These are phyloP conservation scores for Drosophila saltans DNA, from an alignment of 1,140 invertebrate species.

Conservation along the genomic window DNA sequence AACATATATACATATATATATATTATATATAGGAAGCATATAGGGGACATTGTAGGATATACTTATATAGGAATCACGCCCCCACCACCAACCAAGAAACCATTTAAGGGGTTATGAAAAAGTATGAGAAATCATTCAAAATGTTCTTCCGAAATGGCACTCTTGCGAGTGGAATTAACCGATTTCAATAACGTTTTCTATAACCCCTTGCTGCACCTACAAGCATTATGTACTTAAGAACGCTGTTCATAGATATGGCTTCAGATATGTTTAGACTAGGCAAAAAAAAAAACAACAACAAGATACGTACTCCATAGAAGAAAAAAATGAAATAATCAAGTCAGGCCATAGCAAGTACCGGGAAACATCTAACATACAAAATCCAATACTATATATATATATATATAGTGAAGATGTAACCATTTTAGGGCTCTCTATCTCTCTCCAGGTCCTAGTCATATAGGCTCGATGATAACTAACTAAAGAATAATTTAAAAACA, in stretches of 20 bases:
- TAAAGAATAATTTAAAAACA: slow-evolving; percentile 8
- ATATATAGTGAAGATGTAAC: too few relatives aligned
- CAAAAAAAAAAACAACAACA: slow-evolving; percentile 10
- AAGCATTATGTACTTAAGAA: slow-evolving; percentile 64
- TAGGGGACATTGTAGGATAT: too few relatives aligned
- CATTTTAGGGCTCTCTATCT: not conserved
- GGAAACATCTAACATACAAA: slow-evolving; percentile 17
- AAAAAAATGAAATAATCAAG: slow-evolving; percentile 35
- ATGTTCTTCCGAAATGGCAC: too few relatives aligned
- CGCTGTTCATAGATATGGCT: slow-evolving; percentile 57
- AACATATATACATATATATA: slow-evolving; percentile 28
- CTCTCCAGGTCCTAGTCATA: slow-evolving; percentile 71
- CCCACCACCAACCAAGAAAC: too few relatives aligned
- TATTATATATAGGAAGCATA: slow-evolving; percentile 19
- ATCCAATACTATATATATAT: slow-evolving; percentile 28
- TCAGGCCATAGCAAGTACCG: slow-evolving; percentile 60
- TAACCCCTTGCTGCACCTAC: slow-evolving; percentile 12
- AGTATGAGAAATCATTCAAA: not conserved
- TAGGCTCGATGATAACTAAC: slow-evolving; percentile 23
- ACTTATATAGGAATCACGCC: too few relatives aligned
- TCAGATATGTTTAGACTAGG: slow-evolving; percentile 16
- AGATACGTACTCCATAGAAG: slow-evolving; percentile 68
- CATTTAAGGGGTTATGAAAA: too few relatives aligned
- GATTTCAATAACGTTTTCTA: too few relatives aligned
- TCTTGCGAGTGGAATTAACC: too few relatives aligned